Evolutionary conservation across 2,888 invertebrate species (phyloP).

Genomic region (Drosophila flavopinicola): DNA sequence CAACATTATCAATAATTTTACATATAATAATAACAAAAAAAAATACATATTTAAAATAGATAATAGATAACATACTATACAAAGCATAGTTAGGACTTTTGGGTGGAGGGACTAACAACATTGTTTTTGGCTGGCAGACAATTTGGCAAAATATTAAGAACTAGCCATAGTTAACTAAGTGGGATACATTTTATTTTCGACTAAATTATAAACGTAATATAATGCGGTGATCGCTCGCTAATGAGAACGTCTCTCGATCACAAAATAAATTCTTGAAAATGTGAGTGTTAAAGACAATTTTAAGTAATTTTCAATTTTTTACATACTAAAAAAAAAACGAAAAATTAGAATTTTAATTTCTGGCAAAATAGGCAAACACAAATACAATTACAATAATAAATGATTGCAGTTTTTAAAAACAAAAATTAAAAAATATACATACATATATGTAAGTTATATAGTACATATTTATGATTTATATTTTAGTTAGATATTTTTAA

Average conservation of each 20-base stretch:
- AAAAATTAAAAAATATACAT: background rate
- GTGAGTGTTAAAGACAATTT: no score
- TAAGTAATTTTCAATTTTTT: no score
- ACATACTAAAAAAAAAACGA: no score
- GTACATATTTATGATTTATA: no score
- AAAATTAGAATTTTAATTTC: no score
- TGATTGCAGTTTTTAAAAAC: no score
- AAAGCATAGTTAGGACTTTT: constrained; percentile 1
- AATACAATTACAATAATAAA: no score
- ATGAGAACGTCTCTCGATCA: background rate
- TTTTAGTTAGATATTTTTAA: no score
- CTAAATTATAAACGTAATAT: background rate
- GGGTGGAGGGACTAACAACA: background rate
- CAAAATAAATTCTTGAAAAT: no score
- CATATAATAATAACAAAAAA: constrained; percentile 5
- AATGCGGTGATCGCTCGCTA: background rate
- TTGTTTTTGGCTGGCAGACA: constrained; percentile 15
- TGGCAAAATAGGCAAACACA: no score
- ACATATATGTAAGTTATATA: no score
- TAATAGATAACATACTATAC: constrained; percentile 9
- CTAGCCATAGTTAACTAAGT: constrained; percentile 14
- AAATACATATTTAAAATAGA: background rate
- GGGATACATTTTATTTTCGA: background rate
- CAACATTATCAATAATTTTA: constrained; percentile 24
- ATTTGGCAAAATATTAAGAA: constrained; percentile 16